Conservation (phyloP, 2,888 invertebrate genomes). For the Patella ulyssiponensis region DNA sequence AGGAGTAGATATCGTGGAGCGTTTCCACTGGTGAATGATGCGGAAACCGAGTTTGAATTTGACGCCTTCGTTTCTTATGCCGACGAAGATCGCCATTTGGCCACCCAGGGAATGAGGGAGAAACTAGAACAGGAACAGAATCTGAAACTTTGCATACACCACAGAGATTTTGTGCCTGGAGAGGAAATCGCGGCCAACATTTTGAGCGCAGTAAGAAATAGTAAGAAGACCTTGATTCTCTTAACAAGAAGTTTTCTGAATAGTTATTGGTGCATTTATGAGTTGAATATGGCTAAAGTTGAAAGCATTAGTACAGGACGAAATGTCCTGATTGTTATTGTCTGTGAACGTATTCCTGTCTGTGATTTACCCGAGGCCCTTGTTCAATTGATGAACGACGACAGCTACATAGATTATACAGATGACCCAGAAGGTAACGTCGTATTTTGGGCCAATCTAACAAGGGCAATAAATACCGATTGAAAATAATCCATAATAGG, state of each 20-base stretch:
- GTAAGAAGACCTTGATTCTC: conserved; percentile 32
- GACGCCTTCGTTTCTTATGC: conserved; percentile 39
- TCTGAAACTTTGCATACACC: conserved; percentile 30
- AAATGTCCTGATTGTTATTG: conserved; percentile 18
- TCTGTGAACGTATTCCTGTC: conserved; percentile 21
- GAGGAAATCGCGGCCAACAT: conserved; percentile 37
- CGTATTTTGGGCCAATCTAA: not conserved
- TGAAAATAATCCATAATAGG: not conserved
- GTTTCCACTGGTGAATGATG: conserved; percentile 19
- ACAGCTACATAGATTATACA: conserved; percentile 22
- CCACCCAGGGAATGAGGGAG: conserved; percentile 16
- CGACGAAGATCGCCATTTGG: conserved; percentile 28
- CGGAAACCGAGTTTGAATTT: conserved; percentile 19
- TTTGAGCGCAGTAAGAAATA: conserved; percentile 31
- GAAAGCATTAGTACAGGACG: conserved; percentile 28
- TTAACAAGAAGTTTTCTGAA: conserved; percentile 31
- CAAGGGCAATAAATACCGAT: not conserved
- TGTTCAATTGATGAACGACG: conserved; percentile 16
- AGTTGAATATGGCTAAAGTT: conserved; percentile 40
- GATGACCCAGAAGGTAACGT: not conserved
- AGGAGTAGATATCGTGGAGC: conserved; percentile 8
- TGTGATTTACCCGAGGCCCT: conserved; percentile 15
- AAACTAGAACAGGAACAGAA: conserved; percentile 30
- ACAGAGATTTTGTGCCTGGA: conserved; percentile 35
- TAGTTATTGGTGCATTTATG: conserved; percentile 40